These are phyloP conservation scores for Cheilosia urbana DNA, from an alignment of 2,888 invertebrate genomes.

Conservation along the genomic window DNA sequence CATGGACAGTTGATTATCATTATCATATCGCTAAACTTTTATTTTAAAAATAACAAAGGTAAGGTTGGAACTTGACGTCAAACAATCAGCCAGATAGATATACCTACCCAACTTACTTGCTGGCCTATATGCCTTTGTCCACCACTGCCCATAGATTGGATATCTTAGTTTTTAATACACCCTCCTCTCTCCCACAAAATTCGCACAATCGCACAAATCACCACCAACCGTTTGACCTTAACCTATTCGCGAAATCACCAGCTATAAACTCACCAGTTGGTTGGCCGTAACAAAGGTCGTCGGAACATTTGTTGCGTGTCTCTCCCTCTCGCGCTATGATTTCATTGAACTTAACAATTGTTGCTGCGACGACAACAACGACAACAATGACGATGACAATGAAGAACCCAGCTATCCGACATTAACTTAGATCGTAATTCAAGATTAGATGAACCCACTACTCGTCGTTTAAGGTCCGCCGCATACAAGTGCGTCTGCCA, in stretches of 20 bases:
- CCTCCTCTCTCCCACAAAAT: background rate
- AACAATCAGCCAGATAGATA: too few species aligned
- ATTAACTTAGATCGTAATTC: conserved; percentile 63
- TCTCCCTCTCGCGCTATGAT: conserved; percentile 52
- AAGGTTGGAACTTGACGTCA: too few species aligned
- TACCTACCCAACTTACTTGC: too few species aligned
- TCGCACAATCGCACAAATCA: conserved; percentile 11
- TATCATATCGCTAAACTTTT: too few species aligned
- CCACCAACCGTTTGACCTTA: conserved; percentile 51
- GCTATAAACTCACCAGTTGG: conserved; percentile 10
- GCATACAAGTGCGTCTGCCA: conserved; percentile 66
- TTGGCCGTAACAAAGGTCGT: conserved; percentile 47
- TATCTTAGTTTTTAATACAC: too few species aligned
- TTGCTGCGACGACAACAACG: conserved; percentile 1
- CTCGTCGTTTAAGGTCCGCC: conserved; percentile 1
- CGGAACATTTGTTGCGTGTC: conserved; percentile 44
- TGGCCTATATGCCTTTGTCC: too few species aligned
- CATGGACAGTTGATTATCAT: too few species aligned
- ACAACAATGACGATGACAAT: conserved; percentile 19
- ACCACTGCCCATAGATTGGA: too few species aligned
- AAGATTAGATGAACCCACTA: conserved; percentile 61
- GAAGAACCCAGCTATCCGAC: conserved; percentile 41
- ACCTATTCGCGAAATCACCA: conserved; percentile 49
- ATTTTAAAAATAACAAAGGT: too few species aligned
- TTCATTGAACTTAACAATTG: conserved; percentile 62